Base-by-base conservation (phyloP, 1,140 invertebrate species). In the Venturia canescens region DNA sequence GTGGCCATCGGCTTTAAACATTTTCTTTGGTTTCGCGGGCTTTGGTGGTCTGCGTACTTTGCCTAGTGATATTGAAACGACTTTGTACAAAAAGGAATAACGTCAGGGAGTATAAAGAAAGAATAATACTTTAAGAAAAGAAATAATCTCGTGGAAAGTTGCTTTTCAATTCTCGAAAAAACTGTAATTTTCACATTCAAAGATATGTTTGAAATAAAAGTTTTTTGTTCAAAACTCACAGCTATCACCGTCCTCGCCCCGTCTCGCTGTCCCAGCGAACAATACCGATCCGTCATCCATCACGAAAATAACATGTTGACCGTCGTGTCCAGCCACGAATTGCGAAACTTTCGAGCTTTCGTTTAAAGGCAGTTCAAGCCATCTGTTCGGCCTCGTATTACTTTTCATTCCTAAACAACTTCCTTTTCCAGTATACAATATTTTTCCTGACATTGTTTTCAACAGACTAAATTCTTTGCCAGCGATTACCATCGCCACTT, bases 191-290 rank as follows among this genome's bases (percentile, higher is more conserved):
- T 15, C 6, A 53, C 7, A 7, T 53, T n/a, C 16, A 18, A 53
- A 53, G n/a, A 53, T 3, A 53, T 53, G 38, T 9, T 44, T 11
- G 38, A 44, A 44, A 11, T 44, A 11, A 44, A 3, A 1, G 13
- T 44, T 44, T 44, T 44, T 44, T 44, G 7, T 44, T 44, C 7
- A 70, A 71, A 60, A 89, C 89, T 90, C 86, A 93, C 91, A 91
- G 78, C 80, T 91, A 88, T 99, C 98, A 0, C 98, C 98, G 92
- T 99, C 98, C 91, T 99, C 98, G 60, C 98, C 98, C 13, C 98
- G 93, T n/a, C 96, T 93, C 0, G 98, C 95, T 18, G 96, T 96
- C 0, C 98, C 98, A 70, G 95, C 95, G 93, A 98, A 98, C 87
- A 95, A 95, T 0, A 97, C 96, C 9, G 95, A 95, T 0, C 98